A percentile compares a stretch with the other conserved stretches of the same genome.
These are phyloP conservation scores for Hydropsyche betteni DNA, from an alignment of 2,888 invertebrate species.

Conservation along the genomic window DNA sequence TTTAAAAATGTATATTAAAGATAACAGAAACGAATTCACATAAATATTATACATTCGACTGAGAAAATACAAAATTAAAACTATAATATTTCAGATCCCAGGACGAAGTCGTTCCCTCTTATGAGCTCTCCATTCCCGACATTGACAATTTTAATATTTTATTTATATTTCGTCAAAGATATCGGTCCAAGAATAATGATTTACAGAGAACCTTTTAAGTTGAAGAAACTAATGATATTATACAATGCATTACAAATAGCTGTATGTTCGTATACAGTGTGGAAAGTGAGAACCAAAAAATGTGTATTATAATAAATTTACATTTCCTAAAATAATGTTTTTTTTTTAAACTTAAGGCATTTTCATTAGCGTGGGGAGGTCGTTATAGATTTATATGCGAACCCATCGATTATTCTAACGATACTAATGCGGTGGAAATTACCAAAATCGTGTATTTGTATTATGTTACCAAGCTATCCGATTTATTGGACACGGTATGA, in stretches of 20 bases:
- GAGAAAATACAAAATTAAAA: conserved; percentile 17
- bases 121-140: conserved; percentile 73
- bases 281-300: conserved; percentile 60
- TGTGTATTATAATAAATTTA: background rate
- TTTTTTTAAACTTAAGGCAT: conserved; percentile 53
- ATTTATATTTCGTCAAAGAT: conserved; percentile 75
- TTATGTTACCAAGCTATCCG: conserved; percentile 74
- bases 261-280: conserved; percentile 65
- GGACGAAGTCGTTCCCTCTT: conserved; percentile 73
- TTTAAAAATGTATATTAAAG: too few species aligned
- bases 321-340: background rate
- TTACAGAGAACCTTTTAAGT: conserved; percentile 69
- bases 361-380: conserved; percentile 62
- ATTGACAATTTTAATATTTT: conserved; percentile 65
- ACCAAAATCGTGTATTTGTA: conserved; percentile 68
- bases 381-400: conserved; percentile 66
- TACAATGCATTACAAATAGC: conserved; percentile 77
- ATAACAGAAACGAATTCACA: too few species aligned
- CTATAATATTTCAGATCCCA: conserved; percentile 64
- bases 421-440: conserved; percentile 61
- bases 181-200: conserved; percentile 80
- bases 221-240: conserved; percentile 71
- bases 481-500: conserved; percentile 74
- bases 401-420: conserved; percentile 67
- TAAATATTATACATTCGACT: too few species aligned